Percentiles rank a stretch among this genome's conserved stretches.
These are phyloP conservation scores for Siderastrea radians DNA, from an alignment of 92 coral and sea anemone species.

Conservation along the genomic window DNA sequence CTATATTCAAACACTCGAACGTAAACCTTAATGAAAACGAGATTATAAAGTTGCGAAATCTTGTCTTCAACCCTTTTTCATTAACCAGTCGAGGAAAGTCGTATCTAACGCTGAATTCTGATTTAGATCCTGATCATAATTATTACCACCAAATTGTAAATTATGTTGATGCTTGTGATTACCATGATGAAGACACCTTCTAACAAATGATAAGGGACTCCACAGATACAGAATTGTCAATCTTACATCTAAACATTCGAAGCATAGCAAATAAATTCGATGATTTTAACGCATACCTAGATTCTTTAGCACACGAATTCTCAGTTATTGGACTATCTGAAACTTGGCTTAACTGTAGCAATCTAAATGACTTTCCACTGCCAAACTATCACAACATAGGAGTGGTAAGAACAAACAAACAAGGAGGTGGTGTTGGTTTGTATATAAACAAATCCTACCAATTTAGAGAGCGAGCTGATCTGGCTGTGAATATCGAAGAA, in stretches of 20 bases:
- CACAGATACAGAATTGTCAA: too few species aligned
- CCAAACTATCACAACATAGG: background rate
- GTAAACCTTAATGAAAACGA: background rate
- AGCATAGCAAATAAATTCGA: too few species aligned
- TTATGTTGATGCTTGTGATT: too few species aligned
- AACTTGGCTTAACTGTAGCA: too few species aligned
- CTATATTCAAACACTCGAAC: background rate
- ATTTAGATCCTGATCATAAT: constrained; percentile 10
- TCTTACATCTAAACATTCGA: too few species aligned
- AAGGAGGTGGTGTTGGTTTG: background rate
- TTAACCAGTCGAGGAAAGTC: constrained; percentile 4
- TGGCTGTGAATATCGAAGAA: constrained; percentile 24
- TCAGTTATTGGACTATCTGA: too few species aligned
- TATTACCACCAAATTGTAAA: background rate
- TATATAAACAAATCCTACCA: background rate
- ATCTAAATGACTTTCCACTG: background rate
- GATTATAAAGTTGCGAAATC: background rate
- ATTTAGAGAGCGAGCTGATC: constrained; percentile 7
- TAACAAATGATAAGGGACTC: too few species aligned
- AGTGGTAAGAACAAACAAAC: background rate
- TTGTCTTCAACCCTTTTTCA: constrained; percentile 14
- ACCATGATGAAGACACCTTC: too few species aligned
- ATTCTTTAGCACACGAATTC: too few species aligned
- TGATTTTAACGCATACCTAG: too few species aligned
- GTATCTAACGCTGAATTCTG: constrained; percentile 9